These are phyloP conservation scores for Paraplagusia blochii DNA, from an alignment of 2,113 vertebrate species.

Conservation along the genomic window DNA sequence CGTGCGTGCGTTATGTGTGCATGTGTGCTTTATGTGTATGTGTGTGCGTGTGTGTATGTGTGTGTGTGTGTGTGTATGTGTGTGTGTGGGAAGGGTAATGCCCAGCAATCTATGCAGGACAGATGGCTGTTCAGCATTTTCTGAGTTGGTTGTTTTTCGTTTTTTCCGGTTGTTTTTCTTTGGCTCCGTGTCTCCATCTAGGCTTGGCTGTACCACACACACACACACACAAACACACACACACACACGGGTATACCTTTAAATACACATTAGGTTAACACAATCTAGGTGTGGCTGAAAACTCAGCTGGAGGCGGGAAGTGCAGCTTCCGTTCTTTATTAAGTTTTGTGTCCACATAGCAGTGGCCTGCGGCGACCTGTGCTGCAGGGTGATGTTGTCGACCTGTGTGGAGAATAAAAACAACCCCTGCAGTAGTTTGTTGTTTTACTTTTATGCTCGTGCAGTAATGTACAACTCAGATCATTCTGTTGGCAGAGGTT, in stretches of 20 bases:
- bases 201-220: conserved; percentile 44
- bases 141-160: conserved; percentile 39
- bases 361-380: no score
- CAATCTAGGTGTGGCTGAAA: no score
- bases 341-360: no score
- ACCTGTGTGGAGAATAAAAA: no score
- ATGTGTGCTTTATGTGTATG: conserved; percentile 18
- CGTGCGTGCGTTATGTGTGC: conserved; percentile 1
- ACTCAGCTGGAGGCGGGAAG: no score
- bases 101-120: conserved; percentile 34
- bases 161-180: conserved; percentile 48
- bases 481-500: no score
- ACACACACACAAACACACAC: conserved; percentile 19
- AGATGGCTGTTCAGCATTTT: conserved; percentile 67
- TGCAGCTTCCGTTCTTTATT: no score
- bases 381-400: no score
- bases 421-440: no score
- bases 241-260: conserved; percentile 22
- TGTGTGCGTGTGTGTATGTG: conserved; percentile 29
- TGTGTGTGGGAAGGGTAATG: conserved; percentile 31
- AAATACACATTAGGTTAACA: no score
- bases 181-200: conserved; percentile 65
- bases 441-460: no score
- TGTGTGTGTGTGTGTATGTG: conserved; percentile 15
- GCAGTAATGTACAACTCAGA: no score